Evolutionary conservation across 2,888 invertebrate genomes (phyloP), one percentile per base, ranked within the genome.

Genomic region (Petrolisthes manimaculis): DNA sequence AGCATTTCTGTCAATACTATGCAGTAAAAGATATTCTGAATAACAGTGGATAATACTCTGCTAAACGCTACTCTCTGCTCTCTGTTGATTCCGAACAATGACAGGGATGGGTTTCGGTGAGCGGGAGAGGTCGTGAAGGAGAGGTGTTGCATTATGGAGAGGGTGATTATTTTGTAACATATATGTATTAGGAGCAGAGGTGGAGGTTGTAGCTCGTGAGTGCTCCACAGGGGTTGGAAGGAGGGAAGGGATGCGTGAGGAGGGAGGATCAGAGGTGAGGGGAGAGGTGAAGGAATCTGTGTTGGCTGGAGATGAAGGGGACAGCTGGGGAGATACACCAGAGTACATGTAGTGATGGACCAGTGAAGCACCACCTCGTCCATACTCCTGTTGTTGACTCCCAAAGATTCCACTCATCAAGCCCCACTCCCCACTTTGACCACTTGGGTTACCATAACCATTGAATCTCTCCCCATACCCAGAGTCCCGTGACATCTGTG

Each of bases 361-460:
- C 14, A 88, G 55, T 6, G 89, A 84, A 9, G 89, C 61, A 1
- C 77, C 86, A 5, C 89, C 91, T 18, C 89, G 83, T 5, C 91
- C 91, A 74, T 91, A 91, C 74, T 91, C 91, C 84, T 89, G 89
- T 83, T 91, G 91, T 3, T 86, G 88, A 24, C 86, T 83, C 51
- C 55, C 84, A 83, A 74, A 86, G n/a, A 54, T 84, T 55, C 67
- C 53, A 74, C 71, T 71, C 24, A 71, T 37, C 71, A 54, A 74
- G 61, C 69, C 84, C 89, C 61, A 89, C 51, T 84, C 83, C 67
- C 69, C 83, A 69, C 71, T 85, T 9, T 78, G 75, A 18, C 86
- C 83, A 56, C 88, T 61, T n/a, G 75, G 56, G 80, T 83, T 90
- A 14, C 89, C 89, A 75, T 74, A 80, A 12, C 90, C 90, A 74